phyloP scores from a whole-genome alignment of 2,797 vertebrate genomes.

The Phalloptychus januarius region DNA sequence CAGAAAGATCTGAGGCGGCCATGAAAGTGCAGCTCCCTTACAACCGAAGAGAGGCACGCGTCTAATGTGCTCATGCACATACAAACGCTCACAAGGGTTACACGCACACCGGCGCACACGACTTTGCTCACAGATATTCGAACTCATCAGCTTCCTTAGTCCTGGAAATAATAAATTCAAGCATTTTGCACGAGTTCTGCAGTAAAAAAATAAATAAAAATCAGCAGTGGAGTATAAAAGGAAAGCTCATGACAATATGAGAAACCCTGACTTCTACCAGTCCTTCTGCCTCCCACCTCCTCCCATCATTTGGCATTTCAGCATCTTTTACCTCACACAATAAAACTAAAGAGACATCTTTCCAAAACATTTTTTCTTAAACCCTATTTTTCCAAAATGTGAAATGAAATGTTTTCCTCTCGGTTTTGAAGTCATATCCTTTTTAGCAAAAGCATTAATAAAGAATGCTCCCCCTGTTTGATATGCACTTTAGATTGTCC shows the following conservation, averaged over 20 bases:
- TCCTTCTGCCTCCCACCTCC: slow-evolving; percentile 14
- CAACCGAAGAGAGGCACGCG: slow-evolving; percentile 33
- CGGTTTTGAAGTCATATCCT: slow-evolving; percentile 22
- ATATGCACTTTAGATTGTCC: slow-evolving; percentile 63
- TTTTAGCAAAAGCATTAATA: slow-evolving; percentile 58
- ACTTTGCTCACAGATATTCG: slow-evolving; percentile 54
- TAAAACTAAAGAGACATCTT: slow-evolving; percentile 38
- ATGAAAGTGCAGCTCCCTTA: slow-evolving; percentile 65
- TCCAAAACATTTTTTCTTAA: slow-evolving; percentile 21
- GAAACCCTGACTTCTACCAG: slow-evolving; percentile 54
- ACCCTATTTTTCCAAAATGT: slow-evolving; percentile 22
- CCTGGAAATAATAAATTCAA: slow-evolving; percentile 71
- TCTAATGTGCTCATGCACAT: slow-evolving; percentile 26
- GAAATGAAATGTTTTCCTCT: slow-evolving; percentile 21
- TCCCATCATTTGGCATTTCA: slow-evolving; percentile 15
- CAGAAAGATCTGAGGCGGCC: slow-evolving; percentile 75
- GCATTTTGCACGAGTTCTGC: slow-evolving; percentile 64
- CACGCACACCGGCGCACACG: slow-evolving; percentile 33
- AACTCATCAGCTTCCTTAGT: slow-evolving; percentile 71
- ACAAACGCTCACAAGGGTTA: slow-evolving; percentile 12
- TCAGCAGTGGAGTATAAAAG: slow-evolving; percentile 58
- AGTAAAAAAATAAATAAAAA: slow-evolving; percentile 42
- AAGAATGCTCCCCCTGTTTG: slow-evolving; percentile 49
- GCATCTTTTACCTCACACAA: slow-evolving; percentile 15
- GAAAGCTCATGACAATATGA: slow-evolving; percentile 64